Percentiles rank a stretch among this genome's conserved stretches.
phyloP scores from a whole-genome alignment of 2,888 invertebrate species.

The Leptopilina myrica region DNA sequence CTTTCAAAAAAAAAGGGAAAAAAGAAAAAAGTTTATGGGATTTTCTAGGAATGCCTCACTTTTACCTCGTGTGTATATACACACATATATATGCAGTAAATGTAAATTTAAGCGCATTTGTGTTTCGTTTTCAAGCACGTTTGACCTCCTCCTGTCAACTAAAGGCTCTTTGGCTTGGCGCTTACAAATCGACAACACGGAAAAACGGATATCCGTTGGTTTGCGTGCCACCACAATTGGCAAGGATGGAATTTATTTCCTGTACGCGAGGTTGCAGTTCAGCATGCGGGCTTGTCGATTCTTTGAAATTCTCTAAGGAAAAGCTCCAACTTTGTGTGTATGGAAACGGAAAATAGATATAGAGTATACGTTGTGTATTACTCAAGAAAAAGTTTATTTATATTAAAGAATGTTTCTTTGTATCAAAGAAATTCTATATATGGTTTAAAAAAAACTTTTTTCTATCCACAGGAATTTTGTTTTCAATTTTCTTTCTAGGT shows the following conservation, averaged over 20 bases:
- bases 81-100: slow-evolving; percentile 22
- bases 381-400: too few relatives aligned
- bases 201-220: slow-evolving; percentile 70
- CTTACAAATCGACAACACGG: slow-evolving; percentile 66
- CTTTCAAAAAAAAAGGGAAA: too few relatives aligned
- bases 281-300: slow-evolving; percentile 44
- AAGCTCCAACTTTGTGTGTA: slow-evolving; percentile 14
- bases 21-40: slow-evolving; percentile 12
- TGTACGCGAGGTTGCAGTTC: slow-evolving; percentile 53
- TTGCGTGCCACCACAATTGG: slow-evolving; percentile 57
- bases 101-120: slow-evolving; percentile 53
- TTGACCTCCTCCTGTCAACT: slow-evolving; percentile 52
- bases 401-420: too few relatives aligned
- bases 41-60: slow-evolving; percentile 39
- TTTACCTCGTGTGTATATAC: background rate
- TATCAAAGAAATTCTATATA: too few relatives aligned
- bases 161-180: slow-evolving; percentile 55
- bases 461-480: slow-evolving; percentile 45
- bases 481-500: too few relatives aligned
- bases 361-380: too few relatives aligned
- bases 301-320: slow-evolving; percentile 39
- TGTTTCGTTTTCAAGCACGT: slow-evolving; percentile 51
- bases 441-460: slow-evolving; percentile 27
- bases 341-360: background rate
- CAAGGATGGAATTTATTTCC: slow-evolving; percentile 60